These are phyloP conservation scores for Zygaena filipendulae DNA, from an alignment of 2,888 invertebrate genomes.

Conservation along the genomic window DNA sequence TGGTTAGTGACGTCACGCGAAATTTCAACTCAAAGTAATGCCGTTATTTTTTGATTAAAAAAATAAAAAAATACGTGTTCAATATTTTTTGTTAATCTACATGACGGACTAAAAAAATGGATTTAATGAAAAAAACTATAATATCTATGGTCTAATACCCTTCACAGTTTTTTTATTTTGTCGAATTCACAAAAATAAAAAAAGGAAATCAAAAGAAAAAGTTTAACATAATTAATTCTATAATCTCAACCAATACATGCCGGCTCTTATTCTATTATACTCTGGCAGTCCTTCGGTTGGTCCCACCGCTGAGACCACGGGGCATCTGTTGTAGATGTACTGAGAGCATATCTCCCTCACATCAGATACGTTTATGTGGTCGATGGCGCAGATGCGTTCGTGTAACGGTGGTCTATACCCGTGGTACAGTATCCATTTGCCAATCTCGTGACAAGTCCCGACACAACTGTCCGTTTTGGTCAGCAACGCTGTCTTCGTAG, in stretches of 20 bases:
- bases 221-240: conserved; percentile 18
- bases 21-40: too few species aligned
- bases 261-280: conserved; percentile 80
- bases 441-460: conserved; percentile 94
- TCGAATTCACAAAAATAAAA: too few species aligned
- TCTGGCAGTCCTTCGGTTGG: conserved; percentile 86
- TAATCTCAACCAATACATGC: conserved; percentile 81
- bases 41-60: too few species aligned
- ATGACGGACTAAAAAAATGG: too few species aligned
- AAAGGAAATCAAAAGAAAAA: too few species aligned
- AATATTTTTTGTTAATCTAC: too few species aligned
- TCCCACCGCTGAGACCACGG: conserved; percentile 92
- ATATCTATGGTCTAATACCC: too few species aligned
- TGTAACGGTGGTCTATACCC: conserved; percentile 86
- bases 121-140: too few species aligned
- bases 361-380: conserved; percentile 77
- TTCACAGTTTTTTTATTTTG: too few species aligned
- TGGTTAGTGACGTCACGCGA: too few species aligned
- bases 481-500: conserved; percentile 90
- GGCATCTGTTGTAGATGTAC: conserved; percentile 92
- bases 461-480: conserved; percentile 88
- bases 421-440: conserved; percentile 92
- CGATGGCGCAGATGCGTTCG: conserved; percentile 87
- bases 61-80: too few species aligned
- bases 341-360: conserved; percentile 83